Evolutionary conservation across 2,888 invertebrate species (phyloP).

Genomic region (Amiota mariae): DNA sequence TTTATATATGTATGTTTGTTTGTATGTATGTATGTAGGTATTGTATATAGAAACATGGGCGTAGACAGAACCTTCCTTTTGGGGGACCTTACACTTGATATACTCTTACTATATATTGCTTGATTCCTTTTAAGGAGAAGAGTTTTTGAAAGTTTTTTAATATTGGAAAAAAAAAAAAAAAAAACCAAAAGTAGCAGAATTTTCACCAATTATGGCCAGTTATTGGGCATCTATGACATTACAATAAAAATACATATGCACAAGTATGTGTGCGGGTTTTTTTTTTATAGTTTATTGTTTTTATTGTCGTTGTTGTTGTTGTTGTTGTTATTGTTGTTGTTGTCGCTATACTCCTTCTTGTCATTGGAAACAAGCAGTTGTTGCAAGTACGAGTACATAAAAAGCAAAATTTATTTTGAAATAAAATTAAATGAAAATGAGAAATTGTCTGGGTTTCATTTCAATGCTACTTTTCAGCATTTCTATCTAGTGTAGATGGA

Average conservation of each 20-base stretch:
- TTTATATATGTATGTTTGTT: background rate
- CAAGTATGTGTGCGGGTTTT: conserved; percentile 34
- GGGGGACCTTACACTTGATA: no score
- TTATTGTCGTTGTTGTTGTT: conserved; percentile 34
- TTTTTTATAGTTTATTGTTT: conserved; percentile 33
- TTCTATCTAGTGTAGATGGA: background rate
- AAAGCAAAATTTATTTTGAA: conserved; percentile 40
- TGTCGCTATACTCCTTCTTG: background rate
- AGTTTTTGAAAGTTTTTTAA: no score
- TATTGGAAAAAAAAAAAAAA: no score
- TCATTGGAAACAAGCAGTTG: background rate
- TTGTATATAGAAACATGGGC: background rate
- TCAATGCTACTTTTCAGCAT: background rate
- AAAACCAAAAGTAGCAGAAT: no score
- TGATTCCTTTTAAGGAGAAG: no score
- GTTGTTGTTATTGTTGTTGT: background rate
- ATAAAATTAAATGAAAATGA: conserved; percentile 35
- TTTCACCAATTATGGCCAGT: no score
- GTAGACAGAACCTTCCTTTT: no score
- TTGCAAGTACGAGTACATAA: background rate
- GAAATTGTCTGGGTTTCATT: conserved; percentile 30
- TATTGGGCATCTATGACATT: no score
- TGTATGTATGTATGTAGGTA: background rate
- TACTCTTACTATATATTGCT: no score
- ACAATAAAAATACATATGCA: conserved; percentile 12